Percentiles rank a stretch among this genome's conserved stretches.
Evolutionary conservation across 1,140 invertebrate species (phyloP).

Genomic region (Dinoponera quadriceps): DNA sequence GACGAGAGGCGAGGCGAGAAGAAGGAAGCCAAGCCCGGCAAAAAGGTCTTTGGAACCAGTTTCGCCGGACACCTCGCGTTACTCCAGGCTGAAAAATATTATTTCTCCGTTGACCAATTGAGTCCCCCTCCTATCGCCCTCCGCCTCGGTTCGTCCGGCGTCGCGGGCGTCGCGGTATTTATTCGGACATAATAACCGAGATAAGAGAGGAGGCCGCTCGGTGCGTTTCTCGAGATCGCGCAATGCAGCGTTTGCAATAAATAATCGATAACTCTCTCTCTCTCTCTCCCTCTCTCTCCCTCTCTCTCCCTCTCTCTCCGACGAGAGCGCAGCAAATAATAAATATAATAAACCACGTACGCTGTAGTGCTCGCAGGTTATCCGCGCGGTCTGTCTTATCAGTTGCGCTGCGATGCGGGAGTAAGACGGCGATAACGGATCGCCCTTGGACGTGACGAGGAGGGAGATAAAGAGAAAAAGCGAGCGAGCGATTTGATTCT

Average conservation of each 20-base stretch:
- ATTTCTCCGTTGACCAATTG: constrained; percentile 65
- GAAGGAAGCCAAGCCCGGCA: constrained; percentile 46
- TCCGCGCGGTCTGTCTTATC: not conserved
- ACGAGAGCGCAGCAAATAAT: not conserved
- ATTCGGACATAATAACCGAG: constrained; percentile 44
- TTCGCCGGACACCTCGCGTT: constrained; percentile 49
- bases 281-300: too few species aligned
- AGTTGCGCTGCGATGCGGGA: not conserved
- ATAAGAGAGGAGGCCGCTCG: not conserved
- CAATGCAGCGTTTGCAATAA: not conserved
- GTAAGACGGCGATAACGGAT: constrained; percentile 9
- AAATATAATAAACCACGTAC: not conserved
- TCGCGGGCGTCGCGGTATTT: constrained; percentile 5
- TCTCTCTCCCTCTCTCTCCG: too few species aligned
- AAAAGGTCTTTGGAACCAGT: constrained; percentile 70
- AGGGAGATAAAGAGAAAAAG: too few species aligned
- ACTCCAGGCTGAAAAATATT: constrained; percentile 51
- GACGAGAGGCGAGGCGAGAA: constrained; percentile 25
- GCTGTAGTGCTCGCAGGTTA: not conserved
- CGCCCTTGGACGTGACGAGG: not conserved
- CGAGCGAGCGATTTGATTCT: constrained; percentile 4
- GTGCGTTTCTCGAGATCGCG: too few species aligned
- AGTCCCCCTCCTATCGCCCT: constrained; percentile 1
- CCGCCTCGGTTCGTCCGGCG: not conserved
- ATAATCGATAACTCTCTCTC: not conserved